Conservation (phyloP, 2,797 vertebrate genomes). For the Phoxinus dragarum region DNA sequence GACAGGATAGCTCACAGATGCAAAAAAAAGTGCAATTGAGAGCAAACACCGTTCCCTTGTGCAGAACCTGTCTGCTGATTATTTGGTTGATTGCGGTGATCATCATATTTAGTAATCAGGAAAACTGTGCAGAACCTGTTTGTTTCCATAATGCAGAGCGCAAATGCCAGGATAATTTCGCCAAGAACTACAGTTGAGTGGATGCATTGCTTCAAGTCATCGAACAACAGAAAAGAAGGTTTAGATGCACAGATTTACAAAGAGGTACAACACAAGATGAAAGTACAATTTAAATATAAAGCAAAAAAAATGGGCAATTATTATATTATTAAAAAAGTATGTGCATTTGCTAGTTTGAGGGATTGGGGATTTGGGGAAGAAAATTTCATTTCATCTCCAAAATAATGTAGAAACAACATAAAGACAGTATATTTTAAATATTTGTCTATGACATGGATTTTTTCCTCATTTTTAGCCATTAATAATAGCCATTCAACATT, state of each 20-base stretch:
- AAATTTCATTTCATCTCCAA: too few relatives aligned
- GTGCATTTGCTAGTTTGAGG: background rate
- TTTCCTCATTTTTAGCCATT: too few relatives aligned
- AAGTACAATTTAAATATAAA: background rate
- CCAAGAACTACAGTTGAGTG: constrained; percentile 30
- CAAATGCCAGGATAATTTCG: background rate
- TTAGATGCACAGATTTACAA: background rate
- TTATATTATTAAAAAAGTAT: background rate
- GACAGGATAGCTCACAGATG: constrained; percentile 15
- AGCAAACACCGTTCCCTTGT: constrained; percentile 18
- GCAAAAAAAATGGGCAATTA: background rate
- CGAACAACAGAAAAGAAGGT: background rate
- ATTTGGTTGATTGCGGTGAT: constrained; percentile 39
- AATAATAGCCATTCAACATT: too few relatives aligned
- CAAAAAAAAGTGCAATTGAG: background rate
- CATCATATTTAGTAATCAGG: constrained; percentile 29
- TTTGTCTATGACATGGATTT: too few relatives aligned
- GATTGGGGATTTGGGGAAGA: too few relatives aligned
- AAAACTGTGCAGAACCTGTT: constrained; percentile 25
- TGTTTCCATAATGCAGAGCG: constrained; percentile 17
- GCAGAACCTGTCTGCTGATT: constrained; percentile 28
- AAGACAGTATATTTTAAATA: too few relatives aligned
- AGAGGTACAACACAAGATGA: background rate
- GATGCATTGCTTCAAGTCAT: background rate
- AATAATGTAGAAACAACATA: too few relatives aligned